A percentile compares a stretch with the other conserved stretches of the same genome.
Evolutionary conservation across 2,113 vertebrate species (phyloP).

Genomic region (Mustelus asterias): DNA sequence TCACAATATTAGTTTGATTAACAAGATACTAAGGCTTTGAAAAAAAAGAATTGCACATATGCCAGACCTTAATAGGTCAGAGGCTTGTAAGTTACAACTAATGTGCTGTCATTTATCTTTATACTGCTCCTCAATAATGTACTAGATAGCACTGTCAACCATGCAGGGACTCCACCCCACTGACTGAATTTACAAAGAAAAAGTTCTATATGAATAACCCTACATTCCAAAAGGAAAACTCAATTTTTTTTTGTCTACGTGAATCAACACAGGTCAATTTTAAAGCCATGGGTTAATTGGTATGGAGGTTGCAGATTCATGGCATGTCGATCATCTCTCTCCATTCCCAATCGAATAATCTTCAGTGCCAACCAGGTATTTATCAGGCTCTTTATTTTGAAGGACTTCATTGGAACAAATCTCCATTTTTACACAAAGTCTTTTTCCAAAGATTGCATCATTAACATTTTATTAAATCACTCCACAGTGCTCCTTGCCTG

Average conservation of each 20-base stretch:
- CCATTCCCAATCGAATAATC: not conserved
- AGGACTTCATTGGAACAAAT: not conserved
- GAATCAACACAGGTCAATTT: not conserved
- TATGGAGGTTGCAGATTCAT: not conserved
- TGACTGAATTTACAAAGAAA: not conserved
- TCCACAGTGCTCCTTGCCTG: too few relatives aligned
- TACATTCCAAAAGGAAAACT: not conserved
- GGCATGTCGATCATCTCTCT: not conserved
- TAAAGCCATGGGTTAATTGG: not conserved
- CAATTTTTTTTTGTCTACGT: not conserved
- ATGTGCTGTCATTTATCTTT: not conserved
- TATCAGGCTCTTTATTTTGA: not conserved
- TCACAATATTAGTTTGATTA: not conserved
- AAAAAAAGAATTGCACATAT: not conserved
- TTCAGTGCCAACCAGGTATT: not conserved
- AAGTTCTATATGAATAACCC: not conserved
- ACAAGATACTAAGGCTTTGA: not conserved
- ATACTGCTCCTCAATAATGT: not conserved
- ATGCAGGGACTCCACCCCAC: not conserved
- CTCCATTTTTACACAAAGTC: not conserved
- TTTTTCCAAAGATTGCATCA: not conserved
- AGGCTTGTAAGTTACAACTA: not conserved
- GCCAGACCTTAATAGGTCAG: not conserved
- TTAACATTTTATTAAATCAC: not conserved
- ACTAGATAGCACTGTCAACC: not conserved